These are phyloP conservation scores for Columba janthina DNA, from an alignment of 2,113 vertebrate species.

Conservation along the genomic window DNA sequence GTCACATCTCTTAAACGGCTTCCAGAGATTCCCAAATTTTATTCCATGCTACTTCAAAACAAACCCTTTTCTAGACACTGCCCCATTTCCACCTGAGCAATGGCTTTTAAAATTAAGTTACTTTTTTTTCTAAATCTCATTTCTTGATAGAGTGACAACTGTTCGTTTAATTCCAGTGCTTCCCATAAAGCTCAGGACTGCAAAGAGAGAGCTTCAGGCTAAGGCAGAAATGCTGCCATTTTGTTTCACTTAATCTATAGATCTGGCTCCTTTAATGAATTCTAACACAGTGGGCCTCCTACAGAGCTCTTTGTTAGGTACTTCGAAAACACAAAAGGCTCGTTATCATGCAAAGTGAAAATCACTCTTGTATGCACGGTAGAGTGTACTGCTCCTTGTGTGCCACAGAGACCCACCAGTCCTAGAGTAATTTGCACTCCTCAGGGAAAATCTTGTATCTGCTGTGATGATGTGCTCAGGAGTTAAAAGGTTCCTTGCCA, in stretches of 20 bases:
- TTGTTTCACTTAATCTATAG: background rate
- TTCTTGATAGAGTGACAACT: background rate
- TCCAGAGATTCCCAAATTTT: background rate
- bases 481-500: conserved; percentile 5
- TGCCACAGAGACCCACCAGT: background rate
- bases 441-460: background rate
- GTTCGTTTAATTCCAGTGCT: background rate
- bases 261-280: background rate
- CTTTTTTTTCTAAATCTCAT: background rate
- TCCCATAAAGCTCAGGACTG: background rate
- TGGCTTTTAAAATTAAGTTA: background rate
- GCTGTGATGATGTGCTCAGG: background rate
- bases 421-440: background rate
- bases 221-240: background rate
- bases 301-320: background rate
- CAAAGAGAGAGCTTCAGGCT: background rate
- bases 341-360: background rate
- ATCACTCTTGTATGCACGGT: background rate
- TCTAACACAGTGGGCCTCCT: background rate
- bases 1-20: background rate
- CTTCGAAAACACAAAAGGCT: background rate
- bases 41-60: background rate
- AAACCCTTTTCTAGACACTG: background rate
- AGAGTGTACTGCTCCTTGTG: background rate
- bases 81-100: background rate